Base-by-base conservation (phyloP, 2,113 vertebrate species). In the Cichladusa arquata region DNA sequence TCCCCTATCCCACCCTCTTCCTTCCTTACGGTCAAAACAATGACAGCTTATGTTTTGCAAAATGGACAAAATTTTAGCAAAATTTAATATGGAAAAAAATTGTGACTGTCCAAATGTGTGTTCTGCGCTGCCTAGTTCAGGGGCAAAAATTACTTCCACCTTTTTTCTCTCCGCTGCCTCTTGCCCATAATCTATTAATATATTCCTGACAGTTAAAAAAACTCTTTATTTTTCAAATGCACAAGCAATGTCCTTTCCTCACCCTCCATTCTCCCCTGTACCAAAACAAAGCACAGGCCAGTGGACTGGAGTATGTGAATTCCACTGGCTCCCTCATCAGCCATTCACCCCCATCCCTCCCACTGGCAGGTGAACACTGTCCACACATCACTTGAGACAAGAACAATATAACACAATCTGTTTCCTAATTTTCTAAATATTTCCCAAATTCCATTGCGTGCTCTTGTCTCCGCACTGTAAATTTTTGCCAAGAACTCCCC, bases 361-460 rank as follows among this genome's bases (percentile, higher is more conserved):
- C 0, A 10, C 33, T 4, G 17, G 40, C 91, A 80, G 79, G n/a
- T 85, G 83, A 95, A 67, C 86, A 56, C 47, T 0, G 1, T 84
- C 72, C 78, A 85, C 56, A 53, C 57, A 92, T 82, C 91, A 64
- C 80, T 80, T 51, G 72, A 96, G 74, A 92, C 83, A 95, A 87
- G 57, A 92, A 94, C 82, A 94, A 86, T 84, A 62, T 38, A 96
- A 81, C 58, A 90, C 76, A 93, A 89, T 94, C 57, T 95, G 71
- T 88, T 97, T 73, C 74, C 91, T 92, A 79, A 84, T 96, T 97
- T 97, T 96, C 94, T 73, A 97, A 98, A 97, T 98, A 97, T 95
- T 97, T 98, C 84, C 89, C 79, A 69, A 67, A 71, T 92, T 96
- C 60, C 91, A 88, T 91, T 91, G 81, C 89, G 85, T 53, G 47